Conservation (phyloP, 2,888 invertebrate species). For the Ceramica pisi region DNA sequence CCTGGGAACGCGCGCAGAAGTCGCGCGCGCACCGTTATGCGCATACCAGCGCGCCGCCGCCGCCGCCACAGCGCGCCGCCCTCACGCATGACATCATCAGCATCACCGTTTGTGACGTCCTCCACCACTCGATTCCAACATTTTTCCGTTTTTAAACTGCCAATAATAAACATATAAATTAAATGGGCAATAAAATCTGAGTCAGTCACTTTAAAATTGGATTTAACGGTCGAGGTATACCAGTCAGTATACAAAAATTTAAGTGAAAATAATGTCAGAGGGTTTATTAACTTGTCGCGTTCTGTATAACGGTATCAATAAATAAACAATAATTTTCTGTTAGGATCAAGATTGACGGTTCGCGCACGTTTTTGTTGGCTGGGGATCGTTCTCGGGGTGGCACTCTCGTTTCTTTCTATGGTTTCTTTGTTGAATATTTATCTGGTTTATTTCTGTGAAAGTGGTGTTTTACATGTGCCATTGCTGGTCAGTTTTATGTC, state of each 20-base stretch:
- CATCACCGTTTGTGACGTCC: slow-evolving; percentile 72
- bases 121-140: slow-evolving; percentile 63
- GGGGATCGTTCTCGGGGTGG: slow-evolving; percentile 20
- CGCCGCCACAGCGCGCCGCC: slow-evolving; percentile 53
- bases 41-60: slow-evolving; percentile 59
- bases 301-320: slow-evolving; percentile 36
- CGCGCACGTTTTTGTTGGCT: slow-evolving; percentile 53
- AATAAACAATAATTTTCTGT: slow-evolving; percentile 40
- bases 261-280: slow-evolving; percentile 59
- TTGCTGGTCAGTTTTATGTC: background rate
- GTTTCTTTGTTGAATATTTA: slow-evolving; percentile 23
- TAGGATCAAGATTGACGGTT: slow-evolving; percentile 44
- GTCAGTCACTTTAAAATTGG: slow-evolving; percentile 63
- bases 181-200: slow-evolving; percentile 67
- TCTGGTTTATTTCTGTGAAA: slow-evolving; percentile 4
- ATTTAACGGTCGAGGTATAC: slow-evolving; percentile 61
- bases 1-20: slow-evolving; percentile 80
- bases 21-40: slow-evolving; percentile 79
- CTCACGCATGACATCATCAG: slow-evolving; percentile 74
- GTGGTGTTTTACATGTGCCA: slow-evolving; percentile 5
- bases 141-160: slow-evolving; percentile 62
- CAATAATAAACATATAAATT: slow-evolving; percentile 69
- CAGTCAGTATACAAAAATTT: slow-evolving; percentile 54
- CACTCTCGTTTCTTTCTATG: slow-evolving; percentile 19
- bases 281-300: slow-evolving; percentile 54